Conservation (phyloP, 2,888 invertebrate species). For the Bellardia pandia region DNA sequence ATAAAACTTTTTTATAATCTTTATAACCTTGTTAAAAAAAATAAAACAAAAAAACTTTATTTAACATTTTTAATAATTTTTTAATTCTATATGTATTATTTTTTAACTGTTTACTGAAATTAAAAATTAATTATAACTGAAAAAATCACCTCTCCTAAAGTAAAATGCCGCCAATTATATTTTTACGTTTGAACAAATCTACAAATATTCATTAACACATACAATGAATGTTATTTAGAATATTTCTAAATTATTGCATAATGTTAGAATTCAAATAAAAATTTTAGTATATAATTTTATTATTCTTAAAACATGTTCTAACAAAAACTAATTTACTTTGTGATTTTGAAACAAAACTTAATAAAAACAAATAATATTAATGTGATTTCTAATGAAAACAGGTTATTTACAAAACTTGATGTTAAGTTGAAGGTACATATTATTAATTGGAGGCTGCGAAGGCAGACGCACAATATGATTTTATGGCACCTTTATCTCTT, state of each 20-base stretch:
- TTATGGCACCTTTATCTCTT: background rate
- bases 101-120: background rate
- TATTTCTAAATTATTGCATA: constrained; percentile 2
- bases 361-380: background rate
- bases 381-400: constrained; percentile 8
- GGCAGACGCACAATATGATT: background rate
- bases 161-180: background rate
- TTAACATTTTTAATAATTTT: background rate
- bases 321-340: background rate
- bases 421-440: constrained; percentile 17
- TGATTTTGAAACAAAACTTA: constrained; percentile 23
- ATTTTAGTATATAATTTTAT: constrained; percentile 2
- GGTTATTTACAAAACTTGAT: constrained; percentile 14
- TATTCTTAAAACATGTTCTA: constrained; percentile 40
- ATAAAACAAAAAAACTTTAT: background rate
- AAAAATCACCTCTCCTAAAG: background rate
- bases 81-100: background rate
- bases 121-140: background rate
- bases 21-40: background rate
- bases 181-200: background rate
- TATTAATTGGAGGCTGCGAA: background rate
- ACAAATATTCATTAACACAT: background rate
- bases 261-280: background rate
- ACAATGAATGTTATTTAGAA: background rate
- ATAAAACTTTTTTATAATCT: background rate